These are phyloP conservation scores for Sabatieria punctata DNA, from an alignment of 2,888 invertebrate genomes.

Conservation along the genomic window DNA sequence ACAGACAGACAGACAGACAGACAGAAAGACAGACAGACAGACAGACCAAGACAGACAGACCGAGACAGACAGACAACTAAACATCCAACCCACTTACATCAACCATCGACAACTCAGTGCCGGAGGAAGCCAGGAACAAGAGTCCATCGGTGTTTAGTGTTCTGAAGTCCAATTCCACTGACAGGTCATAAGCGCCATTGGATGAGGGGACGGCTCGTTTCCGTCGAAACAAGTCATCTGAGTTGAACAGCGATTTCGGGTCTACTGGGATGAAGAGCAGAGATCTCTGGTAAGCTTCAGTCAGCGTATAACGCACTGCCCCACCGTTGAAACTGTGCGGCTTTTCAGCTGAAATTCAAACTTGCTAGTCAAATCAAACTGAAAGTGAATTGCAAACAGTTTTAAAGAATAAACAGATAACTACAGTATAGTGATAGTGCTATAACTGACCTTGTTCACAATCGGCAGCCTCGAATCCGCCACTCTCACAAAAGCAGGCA, in stretches of 20 bases:
- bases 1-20: no score
- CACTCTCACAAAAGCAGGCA: constrained; percentile 73
- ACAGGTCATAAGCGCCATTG: no score
- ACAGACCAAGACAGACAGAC: no score
- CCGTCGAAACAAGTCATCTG: constrained; percentile 1
- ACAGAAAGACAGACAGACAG: no score
- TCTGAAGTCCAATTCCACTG: constrained; percentile 48
- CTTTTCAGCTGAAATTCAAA: constrained; percentile 48
- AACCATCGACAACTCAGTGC: constrained; percentile 65
- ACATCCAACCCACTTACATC: no score
- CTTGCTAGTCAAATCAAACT: no score
- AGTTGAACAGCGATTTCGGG: constrained; percentile 1
- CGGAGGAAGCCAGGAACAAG: constrained; percentile 66
- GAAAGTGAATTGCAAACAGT: no score
- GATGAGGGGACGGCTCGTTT: no score
- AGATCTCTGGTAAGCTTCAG: constrained; percentile 68
- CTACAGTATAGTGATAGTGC: no score
- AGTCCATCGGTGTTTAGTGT: constrained; percentile 60
- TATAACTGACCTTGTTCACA: no score
- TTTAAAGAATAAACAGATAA: no score
- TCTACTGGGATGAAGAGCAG: constrained; percentile 44
- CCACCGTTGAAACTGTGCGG: constrained; percentile 62
- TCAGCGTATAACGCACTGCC: constrained; percentile 52
- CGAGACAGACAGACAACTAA: no score
- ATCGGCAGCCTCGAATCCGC: constrained; percentile 54